Conservation (phyloP, 1,140 invertebrate species). For the Capitella teleta region DNA sequence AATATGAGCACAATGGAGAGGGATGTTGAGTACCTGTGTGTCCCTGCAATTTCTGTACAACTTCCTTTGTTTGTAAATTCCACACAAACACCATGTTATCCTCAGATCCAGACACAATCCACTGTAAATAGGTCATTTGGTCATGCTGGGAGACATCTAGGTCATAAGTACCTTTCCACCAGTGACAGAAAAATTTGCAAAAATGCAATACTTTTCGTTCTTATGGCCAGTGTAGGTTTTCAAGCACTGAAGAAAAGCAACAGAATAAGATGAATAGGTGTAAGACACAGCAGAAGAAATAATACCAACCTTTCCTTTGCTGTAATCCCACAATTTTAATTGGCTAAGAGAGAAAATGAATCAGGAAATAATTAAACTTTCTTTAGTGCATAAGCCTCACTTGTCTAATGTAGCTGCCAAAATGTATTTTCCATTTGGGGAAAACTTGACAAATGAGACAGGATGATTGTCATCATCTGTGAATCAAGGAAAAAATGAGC, state of each 20-base stretch:
- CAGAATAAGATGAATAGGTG: constrained; percentile 1
- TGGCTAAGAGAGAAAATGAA: constrained; percentile 48
- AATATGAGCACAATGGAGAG: no score
- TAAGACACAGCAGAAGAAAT: not conserved
- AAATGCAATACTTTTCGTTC: constrained; percentile 99
- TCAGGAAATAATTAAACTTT: not conserved
- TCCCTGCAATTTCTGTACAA: constrained; percentile 92
- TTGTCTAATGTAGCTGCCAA: constrained; percentile 96
- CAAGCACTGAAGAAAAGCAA: constrained; percentile 53
- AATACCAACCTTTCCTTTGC: constrained; percentile 57
- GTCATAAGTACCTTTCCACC: constrained; percentile 73
- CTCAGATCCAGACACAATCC: constrained; percentile 99
- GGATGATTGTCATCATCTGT: constrained; percentile 90
- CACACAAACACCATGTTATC: constrained; percentile 99
- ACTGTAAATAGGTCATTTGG: constrained; percentile 51
- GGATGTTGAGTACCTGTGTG: constrained; percentile 85
- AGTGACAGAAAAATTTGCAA: constrained; percentile 99
- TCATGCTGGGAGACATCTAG: not conserved
- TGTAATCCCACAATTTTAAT: constrained; percentile 98
- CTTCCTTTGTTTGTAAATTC: constrained; percentile 99
- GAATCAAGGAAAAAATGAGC: constrained; percentile 7
- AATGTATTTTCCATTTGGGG: constrained; percentile 99
- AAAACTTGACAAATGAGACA: constrained; percentile 99
- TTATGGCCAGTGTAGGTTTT: constrained; percentile 97
- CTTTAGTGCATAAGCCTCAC: constrained; percentile 24